These are phyloP conservation scores for Nixonia krombeini DNA, from an alignment of 1,140 invertebrate species.

Conservation along the genomic window DNA sequence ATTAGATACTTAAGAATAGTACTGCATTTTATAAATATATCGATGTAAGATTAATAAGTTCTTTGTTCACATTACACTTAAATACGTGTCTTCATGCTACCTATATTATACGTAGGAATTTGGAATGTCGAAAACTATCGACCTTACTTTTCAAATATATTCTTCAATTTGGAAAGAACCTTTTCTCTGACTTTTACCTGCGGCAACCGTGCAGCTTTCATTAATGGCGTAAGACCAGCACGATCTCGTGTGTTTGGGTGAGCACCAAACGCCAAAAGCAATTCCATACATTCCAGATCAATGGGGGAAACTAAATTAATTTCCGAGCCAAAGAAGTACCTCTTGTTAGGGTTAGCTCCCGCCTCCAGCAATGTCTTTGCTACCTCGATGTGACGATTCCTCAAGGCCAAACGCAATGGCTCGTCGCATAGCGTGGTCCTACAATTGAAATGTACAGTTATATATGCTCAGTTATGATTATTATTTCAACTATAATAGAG, in stretches of 20 bases:
- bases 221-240: conserved; percentile 87
- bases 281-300: conserved; percentile 85
- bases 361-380: conserved; percentile 78
- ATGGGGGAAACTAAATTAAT: conserved; percentile 86
- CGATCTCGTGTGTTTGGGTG: conserved; percentile 88
- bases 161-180: too few relatives aligned
- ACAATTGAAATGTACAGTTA: too few relatives aligned
- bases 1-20: too few relatives aligned
- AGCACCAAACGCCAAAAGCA: conserved; percentile 87
- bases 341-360: conserved; percentile 83
- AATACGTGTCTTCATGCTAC: too few relatives aligned
- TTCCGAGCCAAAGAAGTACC: conserved; percentile 91
- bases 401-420: conserved; percentile 84
- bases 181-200: too few relatives aligned
- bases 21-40: too few relatives aligned
- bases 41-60: too few relatives aligned
- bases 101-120: too few relatives aligned
- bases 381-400: conserved; percentile 87
- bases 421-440: conserved; percentile 84
- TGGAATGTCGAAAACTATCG: too few relatives aligned
- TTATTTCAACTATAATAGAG: conserved; percentile 2
- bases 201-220: conserved; percentile 86
- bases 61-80: too few relatives aligned
- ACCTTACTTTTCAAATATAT: too few relatives aligned
- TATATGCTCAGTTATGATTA: too few relatives aligned